phyloP scores from a whole-genome alignment of 2,888 invertebrate species.

The Drosophila neutralis region DNA sequence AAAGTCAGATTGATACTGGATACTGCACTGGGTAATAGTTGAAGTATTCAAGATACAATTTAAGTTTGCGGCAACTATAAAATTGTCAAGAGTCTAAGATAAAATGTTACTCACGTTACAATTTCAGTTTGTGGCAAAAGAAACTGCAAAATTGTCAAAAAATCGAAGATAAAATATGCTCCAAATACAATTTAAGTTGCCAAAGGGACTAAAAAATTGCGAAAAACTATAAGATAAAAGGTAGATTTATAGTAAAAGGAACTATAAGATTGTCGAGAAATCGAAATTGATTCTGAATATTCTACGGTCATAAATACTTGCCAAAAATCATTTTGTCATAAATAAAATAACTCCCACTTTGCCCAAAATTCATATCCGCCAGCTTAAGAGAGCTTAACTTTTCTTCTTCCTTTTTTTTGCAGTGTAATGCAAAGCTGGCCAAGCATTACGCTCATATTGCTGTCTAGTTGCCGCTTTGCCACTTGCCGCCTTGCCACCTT shows the following conservation, averaged over 20 bases:
- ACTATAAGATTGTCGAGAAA: background rate
- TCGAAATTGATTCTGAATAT: background rate
- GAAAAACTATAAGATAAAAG: background rate
- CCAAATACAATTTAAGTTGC: background rate
- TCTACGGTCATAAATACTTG: background rate
- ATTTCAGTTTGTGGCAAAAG: background rate
- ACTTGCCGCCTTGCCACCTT: slow-evolving; percentile 14
- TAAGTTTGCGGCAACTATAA: background rate
- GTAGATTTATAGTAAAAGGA: background rate
- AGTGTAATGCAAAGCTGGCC: slow-evolving; percentile 43
- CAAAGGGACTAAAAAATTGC: background rate
- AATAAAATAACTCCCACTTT: background rate
- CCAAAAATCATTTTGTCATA: background rate
- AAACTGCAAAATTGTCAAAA: background rate
- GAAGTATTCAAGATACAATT: background rate
- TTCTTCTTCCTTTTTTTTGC: background rate
- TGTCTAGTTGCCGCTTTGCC: slow-evolving; percentile 16
- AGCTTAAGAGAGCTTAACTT: background rate
- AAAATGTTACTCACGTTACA: background rate
- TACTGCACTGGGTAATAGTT: background rate
- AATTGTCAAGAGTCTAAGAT: background rate
- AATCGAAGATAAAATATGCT: background rate
- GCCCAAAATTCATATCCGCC: too few species aligned
- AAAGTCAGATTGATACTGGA: background rate
- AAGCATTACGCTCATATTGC: slow-evolving; percentile 52